phyloP scores from a whole-genome alignment of 2,797 vertebrate species.

The Phataginus tricuspis region DNA sequence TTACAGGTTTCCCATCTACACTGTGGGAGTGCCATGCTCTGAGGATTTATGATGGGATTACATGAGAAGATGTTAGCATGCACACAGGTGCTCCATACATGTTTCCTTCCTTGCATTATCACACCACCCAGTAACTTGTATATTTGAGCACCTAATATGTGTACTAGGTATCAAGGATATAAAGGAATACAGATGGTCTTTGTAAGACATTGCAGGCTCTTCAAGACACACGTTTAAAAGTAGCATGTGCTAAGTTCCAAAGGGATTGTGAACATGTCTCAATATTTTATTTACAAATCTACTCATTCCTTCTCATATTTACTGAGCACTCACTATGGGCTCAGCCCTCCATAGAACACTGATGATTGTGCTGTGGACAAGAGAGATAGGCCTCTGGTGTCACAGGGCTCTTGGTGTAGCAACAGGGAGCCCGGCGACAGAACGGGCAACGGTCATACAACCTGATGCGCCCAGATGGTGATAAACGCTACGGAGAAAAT shows the following conservation, averaged over 20 bases:
- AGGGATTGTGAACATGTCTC: not conserved
- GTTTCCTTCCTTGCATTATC: not conserved
- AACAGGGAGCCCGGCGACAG: no score
- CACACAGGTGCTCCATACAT: accelerated
- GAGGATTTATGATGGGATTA: not conserved
- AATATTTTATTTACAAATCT: not conserved
- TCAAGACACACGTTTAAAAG: not conserved
- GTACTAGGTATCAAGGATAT: not conserved
- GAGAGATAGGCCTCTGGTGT: not conserved
- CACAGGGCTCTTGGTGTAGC: not conserved
- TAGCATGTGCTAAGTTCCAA: not conserved
- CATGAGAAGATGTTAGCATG: not conserved
- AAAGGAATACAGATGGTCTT: not conserved
- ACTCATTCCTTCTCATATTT: not conserved
- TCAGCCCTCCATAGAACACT: not conserved
- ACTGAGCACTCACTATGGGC: no score
- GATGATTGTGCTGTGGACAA: not conserved
- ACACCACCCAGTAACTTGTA: not conserved
- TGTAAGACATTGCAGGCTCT: not conserved
- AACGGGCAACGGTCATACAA: accelerated
- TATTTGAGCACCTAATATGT: not conserved
- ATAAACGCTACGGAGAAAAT: not conserved
- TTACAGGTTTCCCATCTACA: not conserved
- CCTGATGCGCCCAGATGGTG: not conserved
- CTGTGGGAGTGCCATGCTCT: accelerated